Evolutionary conservation across 2,888 invertebrate species (phyloP).

Genomic region (Noctua pronuba): DNA sequence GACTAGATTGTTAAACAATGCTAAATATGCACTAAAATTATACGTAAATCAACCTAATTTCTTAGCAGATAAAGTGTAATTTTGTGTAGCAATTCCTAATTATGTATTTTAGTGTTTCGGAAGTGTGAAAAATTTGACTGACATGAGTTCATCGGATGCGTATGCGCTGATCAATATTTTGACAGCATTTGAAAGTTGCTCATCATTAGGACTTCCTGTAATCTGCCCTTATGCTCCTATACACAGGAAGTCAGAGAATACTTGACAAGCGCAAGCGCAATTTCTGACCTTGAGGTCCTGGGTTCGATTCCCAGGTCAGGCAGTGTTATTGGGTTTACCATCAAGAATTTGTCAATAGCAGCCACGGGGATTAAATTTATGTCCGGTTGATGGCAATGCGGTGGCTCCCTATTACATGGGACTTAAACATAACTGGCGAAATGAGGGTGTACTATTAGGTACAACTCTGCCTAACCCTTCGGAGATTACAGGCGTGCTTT

Average conservation of each 20-base stretch:
- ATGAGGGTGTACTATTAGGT: neutral
- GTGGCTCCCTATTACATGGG: neutral
- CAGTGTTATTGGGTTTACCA: neutral
- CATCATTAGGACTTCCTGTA: neutral
- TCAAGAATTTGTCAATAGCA: neutral
- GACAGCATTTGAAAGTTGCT: conserved; percentile 5
- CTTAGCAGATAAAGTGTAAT: neutral
- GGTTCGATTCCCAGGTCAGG: neutral
- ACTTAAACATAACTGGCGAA: neutral
- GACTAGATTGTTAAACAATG: conserved; percentile 40
- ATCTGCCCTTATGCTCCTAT: neutral
- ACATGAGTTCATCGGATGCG: conserved; percentile 42
- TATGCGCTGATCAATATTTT: conserved; percentile 39
- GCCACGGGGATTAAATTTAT: neutral
- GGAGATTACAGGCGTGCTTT: neutral
- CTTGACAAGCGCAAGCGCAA: neutral
- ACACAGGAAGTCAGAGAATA: neutral
- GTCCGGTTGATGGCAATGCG: neutral
- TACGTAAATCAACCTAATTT: conserved; percentile 8
- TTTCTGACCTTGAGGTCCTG: neutral
- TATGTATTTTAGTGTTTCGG: conserved; percentile 28
- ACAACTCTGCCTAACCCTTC: neutral
- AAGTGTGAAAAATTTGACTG: conserved; percentile 54
- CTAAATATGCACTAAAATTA: neutral
- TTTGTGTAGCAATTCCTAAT: conserved; percentile 11